Conservation (phyloP, 2,888 invertebrate species). For the Microctonus hyperodae region DNA sequence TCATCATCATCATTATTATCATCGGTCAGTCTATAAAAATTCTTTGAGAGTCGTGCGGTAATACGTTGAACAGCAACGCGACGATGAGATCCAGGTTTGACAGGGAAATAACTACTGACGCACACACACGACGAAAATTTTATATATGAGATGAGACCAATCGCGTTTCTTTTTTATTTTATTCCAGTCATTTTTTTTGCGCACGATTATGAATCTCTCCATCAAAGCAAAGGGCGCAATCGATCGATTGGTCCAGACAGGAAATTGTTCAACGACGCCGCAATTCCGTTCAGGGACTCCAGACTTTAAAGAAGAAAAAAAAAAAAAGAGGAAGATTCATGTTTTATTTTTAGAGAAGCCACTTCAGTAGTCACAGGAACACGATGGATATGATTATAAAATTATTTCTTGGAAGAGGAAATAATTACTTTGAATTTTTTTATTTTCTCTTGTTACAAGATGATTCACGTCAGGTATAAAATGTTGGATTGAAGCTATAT, state of each 20-base stretch:
- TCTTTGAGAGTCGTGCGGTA: neutral
- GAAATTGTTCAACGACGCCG: constrained; percentile 12
- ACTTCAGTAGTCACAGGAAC: constrained; percentile 1
- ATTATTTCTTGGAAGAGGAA: constrained; percentile 1
- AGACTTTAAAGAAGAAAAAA: neutral
- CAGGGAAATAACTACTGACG: constrained; percentile 45
- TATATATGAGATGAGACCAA: constrained; percentile 2
- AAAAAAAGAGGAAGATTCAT: neutral
- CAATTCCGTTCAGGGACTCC: neutral
- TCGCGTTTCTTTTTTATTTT: constrained; percentile 25
- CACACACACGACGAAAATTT: constrained; percentile 21
- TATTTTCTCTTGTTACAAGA: neutral
- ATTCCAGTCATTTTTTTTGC: neutral
- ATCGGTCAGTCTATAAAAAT: constrained; percentile 7
- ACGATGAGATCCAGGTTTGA: constrained; percentile 42
- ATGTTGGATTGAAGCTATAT: too few relatives aligned
- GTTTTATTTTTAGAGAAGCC: constrained; percentile 6
- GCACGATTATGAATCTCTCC: constrained; percentile 22
- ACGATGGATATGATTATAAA: neutral
- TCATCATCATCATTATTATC: constrained; percentile 20
- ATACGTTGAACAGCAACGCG: constrained; percentile 11
- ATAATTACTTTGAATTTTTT: constrained; percentile 1
- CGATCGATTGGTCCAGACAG: constrained; percentile 22
- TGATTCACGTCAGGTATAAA: neutral
- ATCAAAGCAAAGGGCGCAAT: neutral